A percentile compares a stretch with the other conserved stretches of the same genome.
Conservation (phyloP, 2,888 invertebrate species). For the Argynnis bischoffii region DNA sequence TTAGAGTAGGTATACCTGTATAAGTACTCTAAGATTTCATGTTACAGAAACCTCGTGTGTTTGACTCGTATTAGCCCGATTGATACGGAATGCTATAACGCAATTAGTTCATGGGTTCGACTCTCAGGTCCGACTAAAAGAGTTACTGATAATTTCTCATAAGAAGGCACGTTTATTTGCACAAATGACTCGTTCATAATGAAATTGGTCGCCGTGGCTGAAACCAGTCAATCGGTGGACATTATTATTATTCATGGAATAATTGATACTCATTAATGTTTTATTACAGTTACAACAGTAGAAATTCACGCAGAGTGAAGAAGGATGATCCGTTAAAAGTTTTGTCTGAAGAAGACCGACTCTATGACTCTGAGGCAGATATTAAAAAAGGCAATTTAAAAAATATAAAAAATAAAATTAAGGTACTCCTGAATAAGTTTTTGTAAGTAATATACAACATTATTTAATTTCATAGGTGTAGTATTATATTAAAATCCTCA, state of each 20-base stretch:
- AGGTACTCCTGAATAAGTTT: constrained; percentile 51
- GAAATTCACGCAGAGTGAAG: constrained; percentile 10
- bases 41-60: no score
- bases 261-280: neutral
- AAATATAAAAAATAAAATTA: constrained; percentile 41
- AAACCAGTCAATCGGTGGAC: no score
- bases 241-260: neutral
- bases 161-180: no score
- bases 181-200: no score
- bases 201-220: no score
- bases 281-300: neutral
- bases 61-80: no score
- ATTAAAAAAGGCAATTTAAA: constrained; percentile 28
- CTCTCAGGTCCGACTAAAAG: no score
- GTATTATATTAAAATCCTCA: neutral
- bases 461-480: neutral
- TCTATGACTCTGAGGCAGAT: neutral
- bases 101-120: no score
- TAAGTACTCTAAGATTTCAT: no score
- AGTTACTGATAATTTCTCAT: no score
- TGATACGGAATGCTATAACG: no score
- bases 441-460: constrained; percentile 45
- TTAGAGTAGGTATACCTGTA: no score
- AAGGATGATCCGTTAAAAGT: constrained; percentile 16
- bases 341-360: neutral